These are phyloP conservation scores for Apogon talboti DNA, from an alignment of 2,797 vertebrate species.

Conservation along the genomic window DNA sequence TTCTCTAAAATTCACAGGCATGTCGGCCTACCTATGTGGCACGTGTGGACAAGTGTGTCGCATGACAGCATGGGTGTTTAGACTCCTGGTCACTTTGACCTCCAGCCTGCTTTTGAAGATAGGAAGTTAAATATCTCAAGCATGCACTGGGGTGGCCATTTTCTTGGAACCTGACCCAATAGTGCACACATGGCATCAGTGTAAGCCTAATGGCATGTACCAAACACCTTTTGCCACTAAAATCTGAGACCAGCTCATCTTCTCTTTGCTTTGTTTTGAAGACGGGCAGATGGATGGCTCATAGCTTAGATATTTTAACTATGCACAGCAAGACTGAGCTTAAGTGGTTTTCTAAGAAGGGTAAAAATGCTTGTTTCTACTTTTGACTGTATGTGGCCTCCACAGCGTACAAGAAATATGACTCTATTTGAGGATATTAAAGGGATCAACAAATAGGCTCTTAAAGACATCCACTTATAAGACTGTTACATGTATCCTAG, in stretches of 20 bases:
- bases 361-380: too few relatives aligned
- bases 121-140: slow-evolving; percentile 25
- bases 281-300: neutral
- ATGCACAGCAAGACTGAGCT: too few relatives aligned
- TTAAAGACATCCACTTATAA: neutral
- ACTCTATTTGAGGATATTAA: neutral
- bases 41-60: slow-evolving; percentile 39
- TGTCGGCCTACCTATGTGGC: slow-evolving; percentile 44
- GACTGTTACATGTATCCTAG: neutral
- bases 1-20: slow-evolving; percentile 40
- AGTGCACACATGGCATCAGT: slow-evolving; percentile 33
- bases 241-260: neutral
- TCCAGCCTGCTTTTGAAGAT: slow-evolving; percentile 29
- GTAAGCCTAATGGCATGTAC: slow-evolving; percentile 16
- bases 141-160: slow-evolving; percentile 23
- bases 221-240: neutral
- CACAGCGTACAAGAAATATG: too few relatives aligned
- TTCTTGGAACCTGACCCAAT: slow-evolving; percentile 36
- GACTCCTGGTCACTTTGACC: slow-evolving; percentile 57
- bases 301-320: neutral
- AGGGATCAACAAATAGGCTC: neutral
- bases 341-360: too few relatives aligned
- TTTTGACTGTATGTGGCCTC: too few relatives aligned
- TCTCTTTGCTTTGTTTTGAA: neutral
- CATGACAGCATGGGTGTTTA: slow-evolving; percentile 42